Evolutionary conservation across 2,888 invertebrate species (phyloP), one percentile per base, ranked within the genome.

Genomic region (Xiphydria camelus): DNA sequence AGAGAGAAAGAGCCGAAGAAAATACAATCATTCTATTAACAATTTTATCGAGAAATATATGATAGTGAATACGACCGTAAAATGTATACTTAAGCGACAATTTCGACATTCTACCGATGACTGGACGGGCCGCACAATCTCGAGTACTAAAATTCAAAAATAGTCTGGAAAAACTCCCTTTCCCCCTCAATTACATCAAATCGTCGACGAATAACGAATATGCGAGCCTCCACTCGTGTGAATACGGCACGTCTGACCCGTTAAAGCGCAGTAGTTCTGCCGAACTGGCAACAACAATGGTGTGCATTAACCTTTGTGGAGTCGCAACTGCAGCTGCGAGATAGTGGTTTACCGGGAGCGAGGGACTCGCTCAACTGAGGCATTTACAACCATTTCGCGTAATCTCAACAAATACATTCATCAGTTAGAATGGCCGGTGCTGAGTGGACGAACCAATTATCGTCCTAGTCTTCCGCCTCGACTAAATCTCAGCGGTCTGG

Each of bases 231-330:
- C 42, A 53, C 48, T 55, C 51, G 57, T 53, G 57, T 51, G 57
- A 62, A 61, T 53, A 45, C 52, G 5, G 26, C 10, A 10, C 14
- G 15, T n/a, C 47, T 53, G 49, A 41, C 55, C 51, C 53, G 49
- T 58, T 53, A 67, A 66, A 68, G 62, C 66, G 58, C 60, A 58
- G 59, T 65, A 66, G 66, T 70, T 69, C 67, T 66, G 64, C 62
- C 54, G 61, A 66, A 61, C 67, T 63, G 61, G 61, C 68, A 61
- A 51, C 66, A 68, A 73, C 73, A 73, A 73, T 73, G 61, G 70
- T 64, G 63, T 68, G 70, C 71, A 73, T 73, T 73, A 71, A 70
- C 73, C 73, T 73, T 73, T 73, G 71, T 73, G 69, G 67, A 70
- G 62, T 73, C 68, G 71, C 73, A 73, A 73, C 73, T 72, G 73